These are phyloP conservation scores for Aviceda subcristata DNA, from an alignment of 2,113 vertebrate genomes.

Conservation along the genomic window DNA sequence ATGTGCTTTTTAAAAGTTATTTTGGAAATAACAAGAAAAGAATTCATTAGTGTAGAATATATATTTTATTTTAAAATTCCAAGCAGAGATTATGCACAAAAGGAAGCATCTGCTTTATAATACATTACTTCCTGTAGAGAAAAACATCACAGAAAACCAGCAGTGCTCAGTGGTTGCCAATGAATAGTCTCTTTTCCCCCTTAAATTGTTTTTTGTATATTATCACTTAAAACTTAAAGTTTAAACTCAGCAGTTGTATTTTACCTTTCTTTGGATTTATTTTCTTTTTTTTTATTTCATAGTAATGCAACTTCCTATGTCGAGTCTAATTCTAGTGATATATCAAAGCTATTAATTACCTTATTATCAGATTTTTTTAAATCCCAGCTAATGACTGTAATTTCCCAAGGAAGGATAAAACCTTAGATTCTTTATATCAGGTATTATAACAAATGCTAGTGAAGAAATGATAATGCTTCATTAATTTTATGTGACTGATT, in stretches of 20 bases:
- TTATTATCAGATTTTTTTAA: not conserved
- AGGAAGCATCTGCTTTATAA: not conserved
- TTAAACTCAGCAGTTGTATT: not conserved
- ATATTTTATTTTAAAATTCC: not conserved
- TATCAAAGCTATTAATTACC: not conserved
- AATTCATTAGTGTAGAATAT: not conserved
- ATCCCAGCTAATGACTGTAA: not conserved
- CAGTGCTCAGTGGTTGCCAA: not conserved
- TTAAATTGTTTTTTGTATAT: not conserved
- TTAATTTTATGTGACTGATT: conserved; percentile 5
- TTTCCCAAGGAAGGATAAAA: not conserved
- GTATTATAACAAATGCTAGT: not conserved
- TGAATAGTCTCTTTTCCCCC: not conserved
- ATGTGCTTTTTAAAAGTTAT: not conserved
- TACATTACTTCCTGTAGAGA: not conserved
- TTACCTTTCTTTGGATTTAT: not conserved
- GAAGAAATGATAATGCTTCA: not conserved
- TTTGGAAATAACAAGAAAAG: not conserved
- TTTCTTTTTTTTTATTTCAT: not conserved
- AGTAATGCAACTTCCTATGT: not conserved
- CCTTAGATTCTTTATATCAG: not conserved
- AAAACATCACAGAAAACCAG: not conserved
- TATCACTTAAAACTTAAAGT: not conserved
- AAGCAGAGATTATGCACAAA: not conserved
- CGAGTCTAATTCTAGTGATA: not conserved